Percentiles rank a stretch among this genome's conserved stretches.
Conservation (phyloP, 2,113 vertebrate genomes). For the Phyllostomus discolor region DNA sequence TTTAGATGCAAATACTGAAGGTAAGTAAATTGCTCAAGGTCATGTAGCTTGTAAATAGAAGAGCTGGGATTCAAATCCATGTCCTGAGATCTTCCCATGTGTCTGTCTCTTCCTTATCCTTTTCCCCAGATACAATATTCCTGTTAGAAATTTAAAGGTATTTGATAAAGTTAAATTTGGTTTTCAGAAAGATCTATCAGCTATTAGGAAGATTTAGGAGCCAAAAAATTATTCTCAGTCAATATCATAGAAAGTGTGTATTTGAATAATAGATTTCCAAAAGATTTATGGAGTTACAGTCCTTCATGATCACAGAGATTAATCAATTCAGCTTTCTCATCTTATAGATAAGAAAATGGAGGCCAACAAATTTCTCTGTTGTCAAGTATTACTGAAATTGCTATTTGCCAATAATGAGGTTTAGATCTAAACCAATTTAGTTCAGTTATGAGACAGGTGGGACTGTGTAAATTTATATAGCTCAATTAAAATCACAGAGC, state of each 20-base stretch:
- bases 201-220: conserved; percentile 28
- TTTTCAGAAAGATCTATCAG: conserved; percentile 16
- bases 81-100: neutral
- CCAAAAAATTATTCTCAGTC: conserved; percentile 10
- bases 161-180: conserved; percentile 21
- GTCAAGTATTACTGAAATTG: conserved; percentile 36
- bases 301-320: neutral
- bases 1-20: neutral
- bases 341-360: conserved; percentile 13
- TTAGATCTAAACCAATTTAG: conserved; percentile 33
- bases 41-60: neutral
- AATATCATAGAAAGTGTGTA: conserved; percentile 15
- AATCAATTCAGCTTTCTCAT: conserved; percentile 25
- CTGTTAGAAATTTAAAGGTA: conserved; percentile 14
- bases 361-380: conserved; percentile 10
- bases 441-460: conserved; percentile 50
- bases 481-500: conserved; percentile 53
- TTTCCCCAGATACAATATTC: neutral
- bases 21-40: neutral
- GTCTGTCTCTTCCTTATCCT: neutral
- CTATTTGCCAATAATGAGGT: conserved; percentile 43
- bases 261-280: neutral
- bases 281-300: neutral
- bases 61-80: neutral
- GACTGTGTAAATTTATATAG: conserved; percentile 54